phyloP scores from a whole-genome alignment of 2,888 invertebrate species.

The Phortica okadai region DNA sequence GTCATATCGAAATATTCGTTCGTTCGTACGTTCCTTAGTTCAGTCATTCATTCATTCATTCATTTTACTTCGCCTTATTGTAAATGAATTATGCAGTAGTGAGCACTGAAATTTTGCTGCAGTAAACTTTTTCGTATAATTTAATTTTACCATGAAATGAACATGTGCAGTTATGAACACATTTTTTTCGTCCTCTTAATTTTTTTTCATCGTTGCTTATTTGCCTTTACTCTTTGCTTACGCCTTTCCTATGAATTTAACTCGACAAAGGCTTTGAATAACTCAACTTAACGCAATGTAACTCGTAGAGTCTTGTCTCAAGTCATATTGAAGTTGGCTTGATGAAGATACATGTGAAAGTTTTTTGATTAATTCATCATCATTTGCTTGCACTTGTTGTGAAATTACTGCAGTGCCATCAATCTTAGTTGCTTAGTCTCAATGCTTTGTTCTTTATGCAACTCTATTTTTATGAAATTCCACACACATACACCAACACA shows the following conservation, averaged over 20 bases:
- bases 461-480: constrained; percentile 2
- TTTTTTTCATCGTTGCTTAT: constrained; percentile 17
- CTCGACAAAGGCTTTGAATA: constrained; percentile 5
- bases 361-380: constrained; percentile 10
- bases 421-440: neutral
- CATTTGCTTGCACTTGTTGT: constrained; percentile 7
- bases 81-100: constrained; percentile 64
- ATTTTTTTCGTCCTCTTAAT: neutral
- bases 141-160: constrained; percentile 44
- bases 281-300: neutral
- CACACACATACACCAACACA: constrained; percentile 13
- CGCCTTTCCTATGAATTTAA: neutral
- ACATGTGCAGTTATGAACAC: constrained; percentile 26
- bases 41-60: constrained; percentile 4
- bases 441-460: neutral
- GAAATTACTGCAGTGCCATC: neutral
- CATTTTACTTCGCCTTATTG: neutral
- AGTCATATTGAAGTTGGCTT: neutral
- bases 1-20: constrained; percentile 53
- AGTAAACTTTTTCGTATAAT: constrained; percentile 49
- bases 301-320: neutral
- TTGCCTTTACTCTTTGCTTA: constrained; percentile 44
- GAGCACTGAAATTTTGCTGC: constrained; percentile 5
- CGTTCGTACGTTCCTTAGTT: constrained; percentile 30
- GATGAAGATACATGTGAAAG: constrained; percentile 13